These are phyloP conservation scores for Ochotona curzoniae DNA, from an alignment of 2,113 vertebrate species.

Conservation along the genomic window DNA sequence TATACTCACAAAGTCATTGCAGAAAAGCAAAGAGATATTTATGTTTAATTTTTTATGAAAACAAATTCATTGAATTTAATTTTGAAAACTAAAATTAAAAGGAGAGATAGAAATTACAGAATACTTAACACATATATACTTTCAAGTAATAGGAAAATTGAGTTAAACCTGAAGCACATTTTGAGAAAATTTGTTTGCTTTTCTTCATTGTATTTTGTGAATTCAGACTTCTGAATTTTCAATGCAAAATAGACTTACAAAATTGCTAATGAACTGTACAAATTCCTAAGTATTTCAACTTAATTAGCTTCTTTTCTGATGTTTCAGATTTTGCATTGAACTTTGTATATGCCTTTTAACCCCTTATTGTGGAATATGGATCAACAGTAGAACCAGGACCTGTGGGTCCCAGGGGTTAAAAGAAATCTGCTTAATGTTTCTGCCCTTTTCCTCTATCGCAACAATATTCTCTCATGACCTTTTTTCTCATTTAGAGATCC, in stretches of 20 bases:
- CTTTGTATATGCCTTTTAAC: constrained; percentile 69
- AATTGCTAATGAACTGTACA: constrained; percentile 14
- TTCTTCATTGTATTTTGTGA: constrained; percentile 78
- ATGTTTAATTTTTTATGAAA: constrained; percentile 47
- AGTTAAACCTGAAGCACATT: background rate
- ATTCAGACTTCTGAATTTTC: constrained; percentile 72
- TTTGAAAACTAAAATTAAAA: constrained; percentile 44
- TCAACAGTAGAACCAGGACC: constrained; percentile 56
- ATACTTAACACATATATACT: constrained; percentile 27
- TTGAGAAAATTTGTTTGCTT: constrained; percentile 70
- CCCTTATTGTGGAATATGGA: constrained; percentile 64
- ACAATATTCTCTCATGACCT: constrained; percentile 67
- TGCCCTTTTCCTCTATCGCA: constrained; percentile 68
- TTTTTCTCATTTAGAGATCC: constrained; percentile 85
- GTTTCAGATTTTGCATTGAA: constrained; percentile 80
- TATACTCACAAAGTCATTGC: constrained; percentile 73
- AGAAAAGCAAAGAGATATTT: constrained; percentile 75
- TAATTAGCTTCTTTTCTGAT: constrained; percentile 23
- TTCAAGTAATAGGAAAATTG: constrained; percentile 59
- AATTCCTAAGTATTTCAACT: constrained; percentile 45
- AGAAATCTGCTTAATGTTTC: constrained; percentile 66
- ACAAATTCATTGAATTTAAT: constrained; percentile 35
- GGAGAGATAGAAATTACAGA: background rate
- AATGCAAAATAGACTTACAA: constrained; percentile 74
- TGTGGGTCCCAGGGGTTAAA: constrained; percentile 69